These are phyloP conservation scores for Chromobotia macracanthus DNA, from an alignment of 2,797 vertebrate genomes.

Conservation along the genomic window DNA sequence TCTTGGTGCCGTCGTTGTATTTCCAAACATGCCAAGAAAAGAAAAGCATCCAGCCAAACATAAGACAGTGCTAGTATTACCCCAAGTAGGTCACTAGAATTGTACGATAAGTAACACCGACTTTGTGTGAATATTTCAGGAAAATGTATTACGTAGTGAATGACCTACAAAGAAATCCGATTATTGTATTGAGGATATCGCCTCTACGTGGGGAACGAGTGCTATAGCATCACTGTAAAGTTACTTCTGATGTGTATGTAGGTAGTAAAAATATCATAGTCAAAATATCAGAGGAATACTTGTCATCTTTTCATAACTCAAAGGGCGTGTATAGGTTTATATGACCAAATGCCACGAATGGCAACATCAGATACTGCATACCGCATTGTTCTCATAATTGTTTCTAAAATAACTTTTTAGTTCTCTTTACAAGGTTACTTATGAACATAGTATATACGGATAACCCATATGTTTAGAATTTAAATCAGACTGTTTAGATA, in stretches of 20 bases:
- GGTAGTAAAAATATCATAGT: slow-evolving; percentile 18
- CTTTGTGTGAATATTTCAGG: neutral
- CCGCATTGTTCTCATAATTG: slow-evolving; percentile 12
- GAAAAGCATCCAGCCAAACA: neutral
- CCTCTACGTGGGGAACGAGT: slow-evolving; percentile 68
- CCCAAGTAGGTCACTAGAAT: neutral
- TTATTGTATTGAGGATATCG: slow-evolving; percentile 39
- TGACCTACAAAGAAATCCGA: neutral
- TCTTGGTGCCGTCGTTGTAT: too few species aligned
- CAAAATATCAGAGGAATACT: slow-evolving; percentile 52
- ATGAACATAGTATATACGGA: too few species aligned
- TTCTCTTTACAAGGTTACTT: slow-evolving; percentile 6
- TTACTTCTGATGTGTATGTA: neutral
- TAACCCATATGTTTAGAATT: too few species aligned
- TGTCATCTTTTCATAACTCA: slow-evolving; percentile 57
- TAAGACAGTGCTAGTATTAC: neutral
- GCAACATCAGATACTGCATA: slow-evolving; percentile 36
- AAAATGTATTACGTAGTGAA: neutral
- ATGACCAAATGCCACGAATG: slow-evolving; percentile 13
- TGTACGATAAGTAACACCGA: neutral
- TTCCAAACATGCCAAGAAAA: neutral
- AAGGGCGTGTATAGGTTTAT: slow-evolving; percentile 27
- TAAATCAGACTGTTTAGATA: too few species aligned
- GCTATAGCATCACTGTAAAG: slow-evolving; percentile 58
- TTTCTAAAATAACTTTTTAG: slow-evolving; percentile 23